Percentiles rank a stretch among this genome's conserved stretches.
phyloP scores from a whole-genome alignment of 2,797 vertebrate species.

The Sebastiscus albofasciatus region DNA sequence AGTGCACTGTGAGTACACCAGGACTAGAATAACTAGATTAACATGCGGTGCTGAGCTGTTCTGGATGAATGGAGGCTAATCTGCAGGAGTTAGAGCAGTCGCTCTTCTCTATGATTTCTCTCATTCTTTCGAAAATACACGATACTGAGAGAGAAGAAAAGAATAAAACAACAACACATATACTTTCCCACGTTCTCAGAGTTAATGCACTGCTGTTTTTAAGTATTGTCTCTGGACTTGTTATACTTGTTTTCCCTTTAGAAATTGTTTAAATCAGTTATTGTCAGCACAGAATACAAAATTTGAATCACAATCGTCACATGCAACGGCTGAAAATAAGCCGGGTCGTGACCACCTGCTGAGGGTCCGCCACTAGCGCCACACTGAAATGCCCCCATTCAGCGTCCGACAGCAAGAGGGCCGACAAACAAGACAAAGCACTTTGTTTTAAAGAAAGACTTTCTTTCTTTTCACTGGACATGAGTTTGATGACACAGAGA shows the following conservation, averaged over 20 bases:
- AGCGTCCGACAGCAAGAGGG: neutral
- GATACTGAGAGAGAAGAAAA: neutral
- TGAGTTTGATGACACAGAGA: constrained; percentile 10
- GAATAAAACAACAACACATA: neutral
- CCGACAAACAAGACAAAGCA: constrained; percentile 33
- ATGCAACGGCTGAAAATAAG: constrained; percentile 21
- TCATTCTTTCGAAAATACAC: neutral
- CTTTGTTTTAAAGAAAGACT: constrained; percentile 26
- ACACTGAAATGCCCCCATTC: constrained; percentile 30
- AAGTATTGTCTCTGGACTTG: neutral
- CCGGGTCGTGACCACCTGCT: constrained; percentile 49
- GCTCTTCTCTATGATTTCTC: constrained; percentile 15
- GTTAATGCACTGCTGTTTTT: neutral
- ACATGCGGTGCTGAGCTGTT: constrained; percentile 40
- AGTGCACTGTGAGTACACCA: constrained; percentile 33
- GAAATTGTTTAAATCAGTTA: neutral
- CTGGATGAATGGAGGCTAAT: constrained; percentile 67
- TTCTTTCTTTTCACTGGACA: constrained; percentile 18
- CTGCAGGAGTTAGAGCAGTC: constrained; percentile 50
- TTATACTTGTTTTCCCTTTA: neutral
- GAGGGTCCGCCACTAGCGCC: constrained; percentile 19
- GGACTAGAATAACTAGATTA: constrained; percentile 80
- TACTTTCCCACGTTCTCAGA: neutral
- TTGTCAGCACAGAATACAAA: neutral
- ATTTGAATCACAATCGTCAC: neutral